Evolutionary conservation across 1,140 invertebrate species (phyloP).

Genomic region (Hormaphis cornu): DNA sequence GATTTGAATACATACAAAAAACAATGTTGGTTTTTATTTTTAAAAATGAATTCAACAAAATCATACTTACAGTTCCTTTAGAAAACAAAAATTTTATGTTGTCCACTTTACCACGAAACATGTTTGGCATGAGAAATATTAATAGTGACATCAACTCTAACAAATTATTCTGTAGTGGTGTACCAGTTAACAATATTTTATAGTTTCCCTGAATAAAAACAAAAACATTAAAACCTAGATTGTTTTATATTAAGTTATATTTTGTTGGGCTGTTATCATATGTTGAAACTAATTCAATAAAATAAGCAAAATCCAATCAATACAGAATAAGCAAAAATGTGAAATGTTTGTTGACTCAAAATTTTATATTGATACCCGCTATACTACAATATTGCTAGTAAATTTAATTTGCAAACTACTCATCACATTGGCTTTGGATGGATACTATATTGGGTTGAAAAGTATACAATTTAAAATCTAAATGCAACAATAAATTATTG

Average conservation of each 20-base stretch:
- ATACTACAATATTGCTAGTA: no score
- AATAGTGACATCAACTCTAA: slow-evolving; percentile 90
- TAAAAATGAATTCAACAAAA: neutral
- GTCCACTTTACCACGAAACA: slow-evolving; percentile 80
- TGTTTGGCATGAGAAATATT: slow-evolving; percentile 90
- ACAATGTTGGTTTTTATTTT: neutral
- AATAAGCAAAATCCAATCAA: slow-evolving; percentile 30
- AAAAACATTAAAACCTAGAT: neutral
- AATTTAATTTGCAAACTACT: no score
- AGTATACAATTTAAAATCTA: no score
- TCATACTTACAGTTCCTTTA: slow-evolving; percentile 35
- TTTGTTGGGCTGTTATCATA: no score
- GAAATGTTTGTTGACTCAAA: no score
- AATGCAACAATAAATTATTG: no score
- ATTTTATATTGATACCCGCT: no score
- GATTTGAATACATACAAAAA: neutral
- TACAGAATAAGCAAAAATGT: neutral
- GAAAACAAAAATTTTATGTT: slow-evolving; percentile 81
- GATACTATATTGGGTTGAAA: no score
- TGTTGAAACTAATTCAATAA: no score
- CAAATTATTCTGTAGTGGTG: slow-evolving; percentile 91
- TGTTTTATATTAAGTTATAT: no score
- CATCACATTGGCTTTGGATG: no score
- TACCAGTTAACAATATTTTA: slow-evolving; percentile 79
- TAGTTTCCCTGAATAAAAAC: slow-evolving; percentile 56